phyloP scores from a whole-genome alignment of 2,888 invertebrate species.

The Cheilosia variabilis region DNA sequence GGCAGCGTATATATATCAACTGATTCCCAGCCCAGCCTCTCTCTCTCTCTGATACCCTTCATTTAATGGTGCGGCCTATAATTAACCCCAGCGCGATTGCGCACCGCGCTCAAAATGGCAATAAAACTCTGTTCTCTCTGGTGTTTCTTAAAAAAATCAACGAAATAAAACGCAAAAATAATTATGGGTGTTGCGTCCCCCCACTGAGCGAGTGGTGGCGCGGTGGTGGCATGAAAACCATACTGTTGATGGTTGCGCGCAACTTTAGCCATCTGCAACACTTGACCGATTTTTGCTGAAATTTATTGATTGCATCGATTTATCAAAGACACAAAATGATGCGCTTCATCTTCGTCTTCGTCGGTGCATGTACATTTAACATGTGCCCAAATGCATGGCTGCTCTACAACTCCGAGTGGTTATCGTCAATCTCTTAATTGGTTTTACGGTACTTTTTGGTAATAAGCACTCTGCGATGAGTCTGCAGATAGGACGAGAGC shows the following conservation, averaged over 20 bases:
- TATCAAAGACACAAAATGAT: constrained; percentile 75
- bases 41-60: constrained; percentile 66
- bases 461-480: constrained; percentile 71
- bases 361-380: constrained; percentile 12
- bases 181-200: constrained; percentile 66
- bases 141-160: constrained; percentile 16
- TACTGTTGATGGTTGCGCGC: constrained; percentile 49
- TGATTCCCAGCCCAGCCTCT: constrained; percentile 44
- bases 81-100: constrained; percentile 52
- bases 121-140: constrained; percentile 42
- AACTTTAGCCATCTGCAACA: constrained; percentile 42
- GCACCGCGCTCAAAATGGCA: constrained; percentile 32
- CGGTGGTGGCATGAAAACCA: constrained; percentile 46
- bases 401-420: constrained; percentile 58
- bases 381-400: constrained; percentile 2
- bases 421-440: constrained; percentile 75
- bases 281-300: constrained; percentile 75
- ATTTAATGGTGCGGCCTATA: constrained; percentile 72
- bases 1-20: constrained; percentile 68
- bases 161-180: constrained; percentile 55
- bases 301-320: constrained; percentile 76
- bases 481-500: constrained; percentile 59
- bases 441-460: constrained; percentile 73
- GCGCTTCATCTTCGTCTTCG: constrained; percentile 72
- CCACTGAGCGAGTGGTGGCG: neutral